Evolutionary conservation across 1,140 invertebrate species (phyloP).

Genomic region (Drosophila arizonae): DNA sequence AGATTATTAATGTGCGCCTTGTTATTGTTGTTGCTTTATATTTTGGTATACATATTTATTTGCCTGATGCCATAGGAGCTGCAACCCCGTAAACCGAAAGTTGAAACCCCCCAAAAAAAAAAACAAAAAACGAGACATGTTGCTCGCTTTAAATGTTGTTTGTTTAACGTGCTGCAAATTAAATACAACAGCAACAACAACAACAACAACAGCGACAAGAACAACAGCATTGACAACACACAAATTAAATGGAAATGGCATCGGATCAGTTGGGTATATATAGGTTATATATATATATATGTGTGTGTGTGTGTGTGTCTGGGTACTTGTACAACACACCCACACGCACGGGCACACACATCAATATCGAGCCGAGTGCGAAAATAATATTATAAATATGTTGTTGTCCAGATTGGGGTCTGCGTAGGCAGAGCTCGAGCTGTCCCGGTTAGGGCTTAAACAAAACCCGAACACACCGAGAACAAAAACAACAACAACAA

Average conservation of each 20-base stretch:
- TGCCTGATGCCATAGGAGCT: conserved; percentile 3
- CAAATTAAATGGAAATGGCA: conserved; percentile 50
- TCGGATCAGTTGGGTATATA: conserved; percentile 3
- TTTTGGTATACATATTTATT: conserved; percentile 7
- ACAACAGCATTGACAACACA: conserved; percentile 45
- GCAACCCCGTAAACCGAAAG: conserved; percentile 40
- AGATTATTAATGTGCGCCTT: conserved; percentile 79
- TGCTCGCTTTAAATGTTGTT: conserved; percentile 49
- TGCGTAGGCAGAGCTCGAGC: conserved; percentile 62
- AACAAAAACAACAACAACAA: conserved; percentile 13
- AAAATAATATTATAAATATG: conserved; percentile 79
- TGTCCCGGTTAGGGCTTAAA: conserved; percentile 59
- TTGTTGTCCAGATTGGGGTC: conserved; percentile 52
- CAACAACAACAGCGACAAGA: conserved; percentile 12
- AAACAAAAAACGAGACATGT: conserved; percentile 41
- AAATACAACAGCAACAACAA: conserved; percentile 20
- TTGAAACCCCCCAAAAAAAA: conserved; percentile 30
- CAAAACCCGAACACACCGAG: conserved; percentile 27
- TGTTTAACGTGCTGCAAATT: conserved; percentile 53
- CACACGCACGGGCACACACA: conserved; percentile 37
- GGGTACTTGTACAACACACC: conserved; percentile 26
- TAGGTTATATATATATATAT: neutral
- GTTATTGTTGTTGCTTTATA: conserved; percentile 45
- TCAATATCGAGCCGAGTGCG: conserved; percentile 47
- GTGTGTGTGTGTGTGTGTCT: neutral